Percentiles rank a stretch among this genome's conserved stretches.
Evolutionary conservation across 1,140 invertebrate genomes (phyloP).

Genomic region (Drosophila persimilis): DNA sequence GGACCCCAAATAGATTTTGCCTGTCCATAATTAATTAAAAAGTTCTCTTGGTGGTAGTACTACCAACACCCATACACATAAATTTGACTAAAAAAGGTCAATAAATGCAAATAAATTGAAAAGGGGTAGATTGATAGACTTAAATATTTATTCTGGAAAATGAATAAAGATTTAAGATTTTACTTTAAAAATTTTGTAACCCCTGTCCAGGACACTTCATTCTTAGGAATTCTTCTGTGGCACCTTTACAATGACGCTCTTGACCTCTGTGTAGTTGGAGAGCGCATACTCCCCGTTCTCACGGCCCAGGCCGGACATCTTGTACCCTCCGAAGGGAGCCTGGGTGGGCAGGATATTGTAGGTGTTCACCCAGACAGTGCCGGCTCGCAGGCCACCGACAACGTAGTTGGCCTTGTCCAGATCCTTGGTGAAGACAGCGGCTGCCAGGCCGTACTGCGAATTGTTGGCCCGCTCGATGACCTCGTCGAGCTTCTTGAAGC

Average conservation of each 20-base stretch:
- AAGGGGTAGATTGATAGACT: too few species aligned
- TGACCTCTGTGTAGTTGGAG: slow-evolving; percentile 95
- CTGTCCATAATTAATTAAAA: too few species aligned
- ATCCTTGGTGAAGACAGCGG: slow-evolving; percentile 95
- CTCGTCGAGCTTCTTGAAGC: slow-evolving; percentile 95
- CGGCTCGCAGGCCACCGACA: slow-evolving; percentile 91
- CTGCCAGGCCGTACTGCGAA: slow-evolving; percentile 95
- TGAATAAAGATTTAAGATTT: too few species aligned
- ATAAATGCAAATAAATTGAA: slow-evolving; percentile 62
- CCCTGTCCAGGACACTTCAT: slow-evolving; percentile 11
- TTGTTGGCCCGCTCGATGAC: slow-evolving; percentile 95
- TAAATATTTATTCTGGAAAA: too few species aligned
- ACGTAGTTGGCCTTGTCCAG: slow-evolving; percentile 92
- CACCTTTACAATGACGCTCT: slow-evolving; percentile 92
- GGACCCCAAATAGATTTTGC: too few species aligned
- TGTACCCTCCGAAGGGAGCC: slow-evolving; percentile 97
- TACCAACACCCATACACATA: too few species aligned
- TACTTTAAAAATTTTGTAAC: neutral
- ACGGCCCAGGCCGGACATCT: slow-evolving; percentile 96
- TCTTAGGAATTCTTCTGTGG: slow-evolving; percentile 93
- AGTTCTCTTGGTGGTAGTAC: too few species aligned
- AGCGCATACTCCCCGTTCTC: slow-evolving; percentile 96
- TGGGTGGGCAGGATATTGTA: slow-evolving; percentile 92
- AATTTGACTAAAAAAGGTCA: slow-evolving; percentile 35
- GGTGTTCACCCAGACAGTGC: slow-evolving; percentile 97